phyloP scores from a whole-genome alignment of 2,113 vertebrate species.

The Menidia beryllina region DNA sequence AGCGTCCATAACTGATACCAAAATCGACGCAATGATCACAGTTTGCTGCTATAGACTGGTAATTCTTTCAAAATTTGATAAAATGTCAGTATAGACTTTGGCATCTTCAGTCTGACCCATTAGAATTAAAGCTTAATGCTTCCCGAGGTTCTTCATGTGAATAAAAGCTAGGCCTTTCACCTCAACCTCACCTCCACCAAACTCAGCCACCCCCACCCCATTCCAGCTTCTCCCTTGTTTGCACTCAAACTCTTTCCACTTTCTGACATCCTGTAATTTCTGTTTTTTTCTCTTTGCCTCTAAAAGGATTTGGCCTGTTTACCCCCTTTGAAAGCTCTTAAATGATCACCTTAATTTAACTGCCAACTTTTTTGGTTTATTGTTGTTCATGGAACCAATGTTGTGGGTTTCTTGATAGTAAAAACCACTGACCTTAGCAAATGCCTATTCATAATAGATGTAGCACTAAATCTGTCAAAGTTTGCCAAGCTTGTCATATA shows the following conservation, averaged over 20 bases:
- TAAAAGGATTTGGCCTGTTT: conserved; percentile 62
- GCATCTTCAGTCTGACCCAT: not conserved
- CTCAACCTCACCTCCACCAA: conserved; percentile 20
- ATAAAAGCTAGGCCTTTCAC: conserved; percentile 8
- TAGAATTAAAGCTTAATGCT: not conserved
- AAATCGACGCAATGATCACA: not conserved
- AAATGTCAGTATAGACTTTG: not conserved
- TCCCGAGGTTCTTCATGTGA: not conserved
- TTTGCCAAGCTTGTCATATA: conserved; percentile 46
- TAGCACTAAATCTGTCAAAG: conserved; percentile 42
- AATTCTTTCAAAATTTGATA: too few relatives aligned
- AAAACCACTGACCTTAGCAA: conserved; percentile 65
- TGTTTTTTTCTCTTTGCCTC: conserved; percentile 57
- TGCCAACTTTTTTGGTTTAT: conserved; percentile 59
- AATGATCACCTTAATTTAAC: conserved; percentile 52
- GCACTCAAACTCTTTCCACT: conserved; percentile 44
- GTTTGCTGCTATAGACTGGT: too few relatives aligned
- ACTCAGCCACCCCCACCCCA: too few relatives aligned
- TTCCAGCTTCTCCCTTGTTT: conserved; percentile 55
- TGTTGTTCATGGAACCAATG: conserved; percentile 32
- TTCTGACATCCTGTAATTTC: conserved; percentile 57
- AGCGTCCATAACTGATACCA: too few relatives aligned
- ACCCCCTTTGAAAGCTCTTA: conserved; percentile 61
- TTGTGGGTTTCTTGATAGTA: conserved; percentile 19
- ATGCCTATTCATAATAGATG: conserved; percentile 64